Conservation (phyloP, 2,888 invertebrate genomes). For the Ormyrus labotus region DNA sequence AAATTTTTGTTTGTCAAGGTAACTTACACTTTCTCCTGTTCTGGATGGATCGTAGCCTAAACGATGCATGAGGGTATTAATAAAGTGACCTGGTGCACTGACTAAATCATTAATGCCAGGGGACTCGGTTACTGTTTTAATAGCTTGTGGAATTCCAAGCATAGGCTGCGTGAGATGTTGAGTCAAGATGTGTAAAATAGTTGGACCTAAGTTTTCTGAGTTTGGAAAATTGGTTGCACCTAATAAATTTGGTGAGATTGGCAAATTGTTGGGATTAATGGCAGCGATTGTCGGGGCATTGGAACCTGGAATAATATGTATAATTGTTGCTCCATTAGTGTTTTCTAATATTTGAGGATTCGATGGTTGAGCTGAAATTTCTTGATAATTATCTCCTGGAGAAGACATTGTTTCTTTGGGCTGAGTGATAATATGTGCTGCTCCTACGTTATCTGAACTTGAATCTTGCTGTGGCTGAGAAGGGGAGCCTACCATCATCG, state of each 20-base stretch:
- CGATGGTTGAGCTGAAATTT: too few species aligned
- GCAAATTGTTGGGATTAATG: neutral
- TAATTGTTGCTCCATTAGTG: neutral
- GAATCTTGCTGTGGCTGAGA: neutral
- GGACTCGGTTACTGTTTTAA: conserved; percentile 27
- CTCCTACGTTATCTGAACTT: neutral
- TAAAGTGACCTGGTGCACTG: conserved; percentile 31
- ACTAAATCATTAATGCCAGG: conserved; percentile 39
- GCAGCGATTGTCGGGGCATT: conserved; percentile 3
- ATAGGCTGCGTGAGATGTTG: conserved; percentile 33
- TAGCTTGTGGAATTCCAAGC: conserved; percentile 46
- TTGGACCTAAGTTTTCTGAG: conserved; percentile 9
- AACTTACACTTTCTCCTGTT: too few species aligned
- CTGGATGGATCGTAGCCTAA: neutral
- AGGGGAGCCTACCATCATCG: neutral
- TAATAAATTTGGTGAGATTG: neutral
- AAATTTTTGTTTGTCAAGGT: too few species aligned
- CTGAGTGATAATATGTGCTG: conserved; percentile 37
- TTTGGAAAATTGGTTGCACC: neutral
- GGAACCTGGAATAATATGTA: neutral
- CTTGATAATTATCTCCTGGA: too few species aligned
- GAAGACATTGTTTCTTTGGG: conserved; percentile 32
- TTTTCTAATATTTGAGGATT: too few species aligned
- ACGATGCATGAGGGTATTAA: conserved; percentile 15
- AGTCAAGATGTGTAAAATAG: conserved; percentile 25